Base-by-base conservation (phyloP, 2,888 invertebrate species). In the Hypena proboscidalis region DNA sequence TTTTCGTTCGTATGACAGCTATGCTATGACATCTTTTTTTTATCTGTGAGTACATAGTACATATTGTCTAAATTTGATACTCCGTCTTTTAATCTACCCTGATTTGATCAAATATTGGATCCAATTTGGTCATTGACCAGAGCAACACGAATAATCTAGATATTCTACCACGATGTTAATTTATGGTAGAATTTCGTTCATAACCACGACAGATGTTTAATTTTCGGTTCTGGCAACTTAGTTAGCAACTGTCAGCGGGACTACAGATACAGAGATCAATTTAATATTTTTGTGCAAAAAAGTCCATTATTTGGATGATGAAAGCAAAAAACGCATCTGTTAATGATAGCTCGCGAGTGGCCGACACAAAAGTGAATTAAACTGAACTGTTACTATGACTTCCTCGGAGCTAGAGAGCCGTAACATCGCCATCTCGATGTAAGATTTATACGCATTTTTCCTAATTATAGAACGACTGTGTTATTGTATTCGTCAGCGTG, bases 381-480 rank as follows among this genome's bases (percentile, higher is more conserved):
- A 66, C 48, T 49, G 49, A 45, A 71, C 60, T 62, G 56, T 61
- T 73, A 82, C 62, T 54, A 90, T 90, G 90, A 85, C 82, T 80
- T 83, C 89, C 58, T 87, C 90, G 34, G 90, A 90, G 71, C 69
- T 90, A 65, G 90, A 90, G 56, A 89, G 77, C 75, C 88, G 90
- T 52, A 90, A 86, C 73, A 83, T 90, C 65, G 80, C 87, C 65
- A 69, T 90, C 74, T 85, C 90, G 68, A 89, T 90, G 90, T 90
- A 70, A 87, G 90, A 87, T 72, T 59, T 74, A 68, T 70, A 71
- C 72, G 73, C 70, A 70, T 77, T 74, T 79, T 68, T 67, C 68
- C 79, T 79, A 80, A 79, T 67, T 79, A 75, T 75, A 82, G 81
- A 68, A 70, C 56, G 58, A 70, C 67, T 63, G 69, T 69, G 64